A percentile compares a stretch with the other conserved stretches of the same genome.
Conservation (phyloP, 2,888 invertebrate species). For the Dysmachus trigonus region DNA sequence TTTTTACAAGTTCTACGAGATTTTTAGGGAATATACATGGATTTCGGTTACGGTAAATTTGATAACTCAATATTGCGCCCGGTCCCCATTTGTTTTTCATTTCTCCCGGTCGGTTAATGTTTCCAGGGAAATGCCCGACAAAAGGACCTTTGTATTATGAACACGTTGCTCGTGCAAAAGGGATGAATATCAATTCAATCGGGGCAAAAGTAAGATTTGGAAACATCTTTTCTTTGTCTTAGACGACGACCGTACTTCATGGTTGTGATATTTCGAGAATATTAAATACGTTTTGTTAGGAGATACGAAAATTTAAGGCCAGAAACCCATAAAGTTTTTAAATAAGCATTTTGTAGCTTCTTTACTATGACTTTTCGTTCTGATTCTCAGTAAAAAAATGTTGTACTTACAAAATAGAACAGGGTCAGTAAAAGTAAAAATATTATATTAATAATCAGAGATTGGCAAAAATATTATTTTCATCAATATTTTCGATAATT, state of each 20-base stretch:
- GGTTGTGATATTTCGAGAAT: neutral
- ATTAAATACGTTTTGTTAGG: neutral
- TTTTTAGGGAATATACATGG: slow-evolving; percentile 21
- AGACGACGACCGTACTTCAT: neutral
- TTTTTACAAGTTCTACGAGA: slow-evolving; percentile 21
- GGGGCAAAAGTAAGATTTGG: neutral
- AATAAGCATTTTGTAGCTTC: neutral
- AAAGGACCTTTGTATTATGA: slow-evolving; percentile 10
- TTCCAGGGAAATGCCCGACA: neutral
- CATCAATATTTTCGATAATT: too few species aligned
- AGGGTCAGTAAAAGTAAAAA: too few species aligned
- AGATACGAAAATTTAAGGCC: neutral
- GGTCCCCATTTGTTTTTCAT: neutral
- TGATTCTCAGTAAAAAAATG: too few species aligned
- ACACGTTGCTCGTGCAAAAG: slow-evolving; percentile 13
- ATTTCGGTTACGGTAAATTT: slow-evolving; percentile 34
- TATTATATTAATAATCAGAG: too few species aligned
- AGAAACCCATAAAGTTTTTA: neutral
- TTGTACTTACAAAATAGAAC: too few species aligned
- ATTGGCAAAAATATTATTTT: too few species aligned
- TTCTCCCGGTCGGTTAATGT: neutral
- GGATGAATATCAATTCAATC: slow-evolving; percentile 1
- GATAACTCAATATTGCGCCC: slow-evolving; percentile 31
- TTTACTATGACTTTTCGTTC: too few species aligned
- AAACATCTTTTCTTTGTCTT: neutral